Conservation (phyloP, 37 sponge, comb jelly and placozoan genomes). For the Crambe crambe region DNA sequence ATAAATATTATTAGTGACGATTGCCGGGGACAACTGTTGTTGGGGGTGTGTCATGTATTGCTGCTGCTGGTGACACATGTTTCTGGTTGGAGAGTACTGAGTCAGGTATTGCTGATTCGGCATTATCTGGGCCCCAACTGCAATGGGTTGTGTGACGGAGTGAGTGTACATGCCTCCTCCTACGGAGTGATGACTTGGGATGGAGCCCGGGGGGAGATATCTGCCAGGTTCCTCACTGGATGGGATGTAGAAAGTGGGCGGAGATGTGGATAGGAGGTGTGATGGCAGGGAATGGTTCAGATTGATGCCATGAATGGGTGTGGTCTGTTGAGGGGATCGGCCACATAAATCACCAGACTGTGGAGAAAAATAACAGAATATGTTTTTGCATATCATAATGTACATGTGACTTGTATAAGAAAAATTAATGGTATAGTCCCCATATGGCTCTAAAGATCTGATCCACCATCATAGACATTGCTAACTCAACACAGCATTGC, state of each 20-base stretch:
- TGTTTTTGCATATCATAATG: no score
- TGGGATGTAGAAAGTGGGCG: neutral
- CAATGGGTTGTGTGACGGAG: neutral
- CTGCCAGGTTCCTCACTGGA: neutral
- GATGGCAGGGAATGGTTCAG: neutral
- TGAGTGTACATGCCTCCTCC: neutral
- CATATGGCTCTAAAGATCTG: no score
- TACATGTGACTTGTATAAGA: no score
- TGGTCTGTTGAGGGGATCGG: neutral
- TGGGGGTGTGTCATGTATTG: no score
- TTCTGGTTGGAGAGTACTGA: neutral
- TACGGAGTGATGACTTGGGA: neutral
- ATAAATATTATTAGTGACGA: no score
- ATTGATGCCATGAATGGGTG: neutral
- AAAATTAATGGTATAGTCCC: no score
- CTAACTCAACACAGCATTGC: no score
- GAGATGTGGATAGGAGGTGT: neutral
- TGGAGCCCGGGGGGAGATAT: neutral
- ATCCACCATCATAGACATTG: no score
- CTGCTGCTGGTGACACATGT: no score
- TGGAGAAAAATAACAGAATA: neutral
- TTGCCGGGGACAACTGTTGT: neutral
- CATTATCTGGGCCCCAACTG: neutral
- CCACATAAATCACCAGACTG: neutral
- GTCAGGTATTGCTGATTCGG: neutral